Conservation (phyloP, 1,140 invertebrate genomes). For the Drosophila yakuba region DNA sequence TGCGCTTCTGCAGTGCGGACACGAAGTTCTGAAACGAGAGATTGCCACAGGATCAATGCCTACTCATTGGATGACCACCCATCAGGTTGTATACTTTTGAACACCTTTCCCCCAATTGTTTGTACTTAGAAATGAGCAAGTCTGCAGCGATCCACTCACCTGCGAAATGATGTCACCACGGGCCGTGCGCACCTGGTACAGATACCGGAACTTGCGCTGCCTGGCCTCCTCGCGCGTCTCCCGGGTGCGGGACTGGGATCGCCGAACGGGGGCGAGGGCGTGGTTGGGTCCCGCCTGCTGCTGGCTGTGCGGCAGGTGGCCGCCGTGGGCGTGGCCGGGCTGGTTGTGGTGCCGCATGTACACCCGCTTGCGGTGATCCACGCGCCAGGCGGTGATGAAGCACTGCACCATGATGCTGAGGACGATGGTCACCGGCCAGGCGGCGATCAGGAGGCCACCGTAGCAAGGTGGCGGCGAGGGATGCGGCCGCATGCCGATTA, state of each 20-base stretch:
- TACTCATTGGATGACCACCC: too few relatives aligned
- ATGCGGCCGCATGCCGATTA: slow-evolving; percentile 80
- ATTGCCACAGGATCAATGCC: neutral
- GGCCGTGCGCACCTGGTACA: slow-evolving; percentile 94
- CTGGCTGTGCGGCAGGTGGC: slow-evolving; percentile 57
- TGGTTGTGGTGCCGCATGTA: slow-evolving; percentile 78
- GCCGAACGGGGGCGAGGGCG: slow-evolving; percentile 55
- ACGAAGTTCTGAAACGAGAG: slow-evolving; percentile 89
- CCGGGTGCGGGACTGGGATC: slow-evolving; percentile 85
- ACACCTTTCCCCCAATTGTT: too few relatives aligned
- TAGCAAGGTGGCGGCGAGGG: slow-evolving; percentile 82
- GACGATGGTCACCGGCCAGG: slow-evolving; percentile 79
- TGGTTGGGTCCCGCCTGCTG: slow-evolving; percentile 53
- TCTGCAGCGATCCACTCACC: slow-evolving; percentile 84
- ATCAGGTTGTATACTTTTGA: too few relatives aligned
- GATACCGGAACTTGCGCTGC: slow-evolving; percentile 93
- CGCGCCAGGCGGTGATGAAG: slow-evolving; percentile 83
- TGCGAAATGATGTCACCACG: slow-evolving; percentile 96
- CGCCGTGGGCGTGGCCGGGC: slow-evolving; percentile 47
- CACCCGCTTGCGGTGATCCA: slow-evolving; percentile 79
- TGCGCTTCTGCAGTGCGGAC: slow-evolving; percentile 90
- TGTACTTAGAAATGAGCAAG: neutral
- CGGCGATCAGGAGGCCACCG: slow-evolving; percentile 77
- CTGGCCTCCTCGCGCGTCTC: slow-evolving; percentile 91
- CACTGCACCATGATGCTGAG: slow-evolving; percentile 84